Conservation (phyloP, 2,113 vertebrate genomes). For the Scortum barcoo region DNA sequence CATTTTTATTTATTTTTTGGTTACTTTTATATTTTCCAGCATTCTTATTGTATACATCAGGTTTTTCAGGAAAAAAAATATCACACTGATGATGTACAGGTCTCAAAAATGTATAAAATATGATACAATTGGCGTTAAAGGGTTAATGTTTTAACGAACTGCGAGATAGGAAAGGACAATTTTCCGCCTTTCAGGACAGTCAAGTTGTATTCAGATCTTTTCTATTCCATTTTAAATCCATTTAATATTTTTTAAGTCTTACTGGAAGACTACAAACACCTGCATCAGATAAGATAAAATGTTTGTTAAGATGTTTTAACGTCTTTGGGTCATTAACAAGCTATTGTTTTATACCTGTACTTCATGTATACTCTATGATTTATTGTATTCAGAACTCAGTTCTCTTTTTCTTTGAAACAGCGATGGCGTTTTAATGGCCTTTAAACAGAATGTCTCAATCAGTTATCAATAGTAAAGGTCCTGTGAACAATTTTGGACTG, state of each 20-base stretch:
- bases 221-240: not conserved
- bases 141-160: not conserved
- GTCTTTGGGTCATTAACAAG: not conserved
- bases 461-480: constrained; percentile 7
- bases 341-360: not conserved
- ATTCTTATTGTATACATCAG: no score
- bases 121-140: no score
- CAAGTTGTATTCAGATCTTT: not conserved
- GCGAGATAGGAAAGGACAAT: not conserved
- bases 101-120: no score
- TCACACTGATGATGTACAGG: no score
- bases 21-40: no score
- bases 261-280: not conserved
- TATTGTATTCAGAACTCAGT: not conserved
- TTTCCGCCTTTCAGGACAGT: not conserved
- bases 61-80: no score
- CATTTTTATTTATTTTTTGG: no score
- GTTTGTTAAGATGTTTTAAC: no score
- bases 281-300: no score
- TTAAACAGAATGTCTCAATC: not conserved
- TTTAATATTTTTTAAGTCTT: not conserved
- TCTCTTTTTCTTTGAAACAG: constrained; percentile 5
- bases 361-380: not conserved
- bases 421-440: not conserved
- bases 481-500: not conserved